A percentile compares a stretch with the other conserved stretches of the same genome.
Conservation (phyloP, 2,888 invertebrate species). For the Dorcus parallelipipedus region DNA sequence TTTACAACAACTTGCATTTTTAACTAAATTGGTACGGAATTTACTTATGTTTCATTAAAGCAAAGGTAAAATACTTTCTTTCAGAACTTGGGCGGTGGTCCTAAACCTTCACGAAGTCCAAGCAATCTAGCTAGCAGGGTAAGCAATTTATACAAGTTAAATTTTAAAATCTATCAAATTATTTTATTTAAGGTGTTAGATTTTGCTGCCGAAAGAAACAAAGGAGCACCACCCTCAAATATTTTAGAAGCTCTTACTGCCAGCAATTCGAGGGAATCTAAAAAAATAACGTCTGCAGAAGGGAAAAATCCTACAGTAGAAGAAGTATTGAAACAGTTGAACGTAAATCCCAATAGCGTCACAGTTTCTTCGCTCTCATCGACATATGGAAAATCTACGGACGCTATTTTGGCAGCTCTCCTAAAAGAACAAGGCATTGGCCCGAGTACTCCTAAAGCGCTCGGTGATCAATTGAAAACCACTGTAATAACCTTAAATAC, state of each 20-base stretch:
- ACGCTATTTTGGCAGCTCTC: constrained; percentile 66
- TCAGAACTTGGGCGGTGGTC: constrained; percentile 29
- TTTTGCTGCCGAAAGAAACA: constrained; percentile 39
- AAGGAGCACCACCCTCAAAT: constrained; percentile 22
- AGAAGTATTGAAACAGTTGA: constrained; percentile 42
- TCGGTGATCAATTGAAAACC: constrained; percentile 57
- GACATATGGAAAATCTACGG: constrained; percentile 60
- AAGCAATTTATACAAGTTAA: constrained; percentile 12
- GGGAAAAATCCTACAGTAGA: constrained; percentile 33
- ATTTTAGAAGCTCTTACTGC: constrained; percentile 16
- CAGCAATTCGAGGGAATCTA: constrained; percentile 23
- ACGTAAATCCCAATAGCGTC: constrained; percentile 30
- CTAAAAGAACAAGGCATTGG: constrained; percentile 71
- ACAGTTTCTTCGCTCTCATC: constrained; percentile 33
- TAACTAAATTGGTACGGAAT: constrained; percentile 42
- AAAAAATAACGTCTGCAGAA: constrained; percentile 24
- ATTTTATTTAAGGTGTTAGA: constrained; percentile 37
- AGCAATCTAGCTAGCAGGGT: constrained; percentile 36
- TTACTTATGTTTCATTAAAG: neutral
- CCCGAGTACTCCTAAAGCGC: constrained; percentile 64
- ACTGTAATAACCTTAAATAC: constrained; percentile 46
- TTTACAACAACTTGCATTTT: constrained; percentile 44
- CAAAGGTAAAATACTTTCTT: constrained; percentile 9
- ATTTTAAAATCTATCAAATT: constrained; percentile 3
- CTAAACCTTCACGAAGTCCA: constrained; percentile 20